Conservation (phyloP, 2,797 vertebrate genomes). For the Siniperca undulata region DNA sequence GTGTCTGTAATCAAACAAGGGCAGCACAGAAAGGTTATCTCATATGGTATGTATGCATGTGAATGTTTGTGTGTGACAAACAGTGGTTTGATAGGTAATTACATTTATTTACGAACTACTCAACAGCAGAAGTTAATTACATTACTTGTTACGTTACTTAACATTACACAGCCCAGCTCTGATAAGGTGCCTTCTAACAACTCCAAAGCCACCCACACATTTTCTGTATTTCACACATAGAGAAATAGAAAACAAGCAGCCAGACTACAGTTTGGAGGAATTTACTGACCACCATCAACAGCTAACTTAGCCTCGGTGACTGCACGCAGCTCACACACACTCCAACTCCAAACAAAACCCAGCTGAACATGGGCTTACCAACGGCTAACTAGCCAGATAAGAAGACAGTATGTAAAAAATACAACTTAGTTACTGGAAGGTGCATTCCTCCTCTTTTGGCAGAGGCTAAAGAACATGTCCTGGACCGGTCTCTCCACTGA, state of each 20-base stretch:
- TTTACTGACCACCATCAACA: background rate
- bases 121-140: background rate
- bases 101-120: background rate
- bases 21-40: conserved; percentile 8
- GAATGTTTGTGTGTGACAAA: background rate
- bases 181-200: background rate
- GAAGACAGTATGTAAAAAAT: conserved; percentile 10
- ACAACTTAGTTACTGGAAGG: conserved; percentile 25
- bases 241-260: background rate
- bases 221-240: background rate
- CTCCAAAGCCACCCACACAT: background rate
- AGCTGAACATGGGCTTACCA: conserved; percentile 3
- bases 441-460: conserved; percentile 29
- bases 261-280: background rate
- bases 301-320: background rate
- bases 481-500: background rate
- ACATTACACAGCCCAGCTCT: background rate
- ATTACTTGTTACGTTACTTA: background rate
- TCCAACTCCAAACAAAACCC: conserved; percentile 3
- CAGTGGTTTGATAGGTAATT: background rate
- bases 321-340: background rate
- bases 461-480: conserved; percentile 11
- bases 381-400: conserved; percentile 3
- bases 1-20: conserved; percentile 17
- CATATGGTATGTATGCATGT: background rate